A percentile compares a stretch with the other conserved stretches of the same genome.
Evolutionary conservation across 2,113 vertebrate genomes (phyloP).

Genomic region (Zosterops borbonicus): DNA sequence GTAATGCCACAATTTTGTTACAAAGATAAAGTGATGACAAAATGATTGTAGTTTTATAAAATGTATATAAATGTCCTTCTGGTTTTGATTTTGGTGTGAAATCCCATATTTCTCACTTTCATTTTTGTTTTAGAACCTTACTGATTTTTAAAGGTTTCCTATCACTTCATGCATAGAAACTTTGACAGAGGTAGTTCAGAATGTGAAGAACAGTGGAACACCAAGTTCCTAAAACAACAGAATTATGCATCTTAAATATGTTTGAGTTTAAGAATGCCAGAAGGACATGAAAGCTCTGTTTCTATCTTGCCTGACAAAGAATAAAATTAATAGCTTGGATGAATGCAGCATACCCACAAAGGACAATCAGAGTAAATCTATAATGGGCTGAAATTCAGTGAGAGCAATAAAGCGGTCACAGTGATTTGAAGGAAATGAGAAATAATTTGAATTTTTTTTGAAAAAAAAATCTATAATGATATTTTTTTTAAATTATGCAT

Average conservation of each 20-base stretch:
- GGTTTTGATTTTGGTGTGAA: background rate
- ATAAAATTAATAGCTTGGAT: slow-evolving; percentile 10
- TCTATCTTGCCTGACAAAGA: background rate
- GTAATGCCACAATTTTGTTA: background rate
- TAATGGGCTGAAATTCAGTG: background rate
- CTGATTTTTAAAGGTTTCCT: background rate
- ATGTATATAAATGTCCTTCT: background rate
- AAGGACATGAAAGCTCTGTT: background rate
- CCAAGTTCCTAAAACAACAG: background rate
- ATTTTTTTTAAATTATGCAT: fast-evolving
- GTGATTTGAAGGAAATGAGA: background rate
- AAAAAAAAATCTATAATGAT: background rate
- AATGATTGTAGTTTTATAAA: background rate
- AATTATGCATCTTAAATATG: slow-evolving; percentile 35
- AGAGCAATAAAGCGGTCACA: background rate
- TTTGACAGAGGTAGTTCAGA: background rate
- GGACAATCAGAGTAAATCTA: background rate
- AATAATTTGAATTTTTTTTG: background rate
- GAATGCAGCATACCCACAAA: background rate
- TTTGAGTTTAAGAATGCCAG: background rate
- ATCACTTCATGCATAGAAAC: background rate
- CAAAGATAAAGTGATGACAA: background rate
- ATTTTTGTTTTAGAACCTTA: background rate
- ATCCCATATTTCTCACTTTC: background rate
- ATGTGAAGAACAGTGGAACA: background rate